A percentile compares a stretch with the other conserved stretches of the same genome.
These are phyloP conservation scores for Erpobdella octoculata DNA, from an alignment of 2,888 invertebrate species.

Conservation along the genomic window DNA sequence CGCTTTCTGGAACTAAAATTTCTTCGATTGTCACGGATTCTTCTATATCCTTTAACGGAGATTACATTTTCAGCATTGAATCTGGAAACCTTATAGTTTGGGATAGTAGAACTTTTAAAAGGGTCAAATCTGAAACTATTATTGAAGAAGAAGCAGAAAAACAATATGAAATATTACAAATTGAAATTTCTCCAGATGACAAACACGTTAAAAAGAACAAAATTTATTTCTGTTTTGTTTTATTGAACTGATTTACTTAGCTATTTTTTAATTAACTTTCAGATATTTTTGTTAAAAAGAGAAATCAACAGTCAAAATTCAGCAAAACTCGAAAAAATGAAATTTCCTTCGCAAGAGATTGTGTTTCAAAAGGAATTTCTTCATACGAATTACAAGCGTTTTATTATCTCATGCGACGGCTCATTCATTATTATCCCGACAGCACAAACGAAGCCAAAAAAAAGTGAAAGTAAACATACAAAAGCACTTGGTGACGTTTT, in stretches of 20 bases:
- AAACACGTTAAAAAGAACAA: neutral
- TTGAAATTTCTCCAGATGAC: constrained; percentile 14
- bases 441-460: neutral
- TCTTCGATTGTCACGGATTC: constrained; percentile 78
- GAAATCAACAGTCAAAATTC: neutral
- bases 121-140: neutral
- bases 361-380: neutral
- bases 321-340: neutral
- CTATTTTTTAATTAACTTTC: neutral
- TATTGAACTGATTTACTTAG: no score
- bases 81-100: neutral
- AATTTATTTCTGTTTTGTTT: no score
- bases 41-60: constrained; percentile 71
- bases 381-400: neutral
- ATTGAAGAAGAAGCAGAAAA: neutral
- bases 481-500: neutral
- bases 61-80: constrained; percentile 59
- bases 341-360: constrained; percentile 9
- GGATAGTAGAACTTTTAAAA: constrained; percentile 15
- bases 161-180: neutral
- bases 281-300: neutral
- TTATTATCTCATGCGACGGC: constrained; percentile 6
- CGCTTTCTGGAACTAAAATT: constrained; percentile 60
- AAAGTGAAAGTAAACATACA: no score
- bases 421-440: neutral